phyloP scores from a whole-genome alignment of 2,797 vertebrate species.

The Chelidonichthys spinosus region DNA sequence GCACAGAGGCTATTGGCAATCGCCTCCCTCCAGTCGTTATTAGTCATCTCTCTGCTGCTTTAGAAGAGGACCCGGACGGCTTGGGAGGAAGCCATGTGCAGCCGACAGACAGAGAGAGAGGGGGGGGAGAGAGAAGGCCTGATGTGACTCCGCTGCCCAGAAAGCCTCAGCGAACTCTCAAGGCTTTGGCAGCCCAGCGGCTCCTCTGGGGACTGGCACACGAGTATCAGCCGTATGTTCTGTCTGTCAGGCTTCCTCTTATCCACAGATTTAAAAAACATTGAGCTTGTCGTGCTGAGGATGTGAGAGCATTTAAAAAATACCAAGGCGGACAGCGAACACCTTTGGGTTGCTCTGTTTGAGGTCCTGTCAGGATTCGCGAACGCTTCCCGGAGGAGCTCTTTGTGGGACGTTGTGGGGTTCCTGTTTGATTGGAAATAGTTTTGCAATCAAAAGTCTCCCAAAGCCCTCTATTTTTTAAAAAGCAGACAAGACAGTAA shows the following conservation, averaged over 20 bases:
- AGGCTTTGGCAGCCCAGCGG: constrained; percentile 54
- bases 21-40: constrained; percentile 72
- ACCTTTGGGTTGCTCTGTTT: constrained; percentile 50
- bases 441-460: constrained; percentile 49
- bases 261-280: constrained; percentile 43
- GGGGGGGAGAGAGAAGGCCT: constrained; percentile 36
- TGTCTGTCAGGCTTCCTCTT: constrained; percentile 63
- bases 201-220: constrained; percentile 63
- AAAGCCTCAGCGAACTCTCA: constrained; percentile 61
- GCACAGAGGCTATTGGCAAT: constrained; percentile 75
- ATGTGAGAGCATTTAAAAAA: constrained; percentile 46
- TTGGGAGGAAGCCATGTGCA: constrained; percentile 63
- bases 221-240: constrained; percentile 52
- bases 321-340: constrained; percentile 24
- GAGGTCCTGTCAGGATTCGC: constrained; percentile 56
- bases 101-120: constrained; percentile 28
- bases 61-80: constrained; percentile 55
- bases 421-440: constrained; percentile 51
- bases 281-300: constrained; percentile 49
- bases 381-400: constrained; percentile 40
- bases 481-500: constrained; percentile 31
- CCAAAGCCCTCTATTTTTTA: constrained; percentile 36
- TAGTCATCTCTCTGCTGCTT: constrained; percentile 72
- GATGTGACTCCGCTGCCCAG: constrained; percentile 62
- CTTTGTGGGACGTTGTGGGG: constrained; percentile 51